Evolutionary conservation across 2,888 invertebrate genomes (phyloP), one percentile per base, ranked within the genome.

Genomic region (Hyalella azteca): DNA sequence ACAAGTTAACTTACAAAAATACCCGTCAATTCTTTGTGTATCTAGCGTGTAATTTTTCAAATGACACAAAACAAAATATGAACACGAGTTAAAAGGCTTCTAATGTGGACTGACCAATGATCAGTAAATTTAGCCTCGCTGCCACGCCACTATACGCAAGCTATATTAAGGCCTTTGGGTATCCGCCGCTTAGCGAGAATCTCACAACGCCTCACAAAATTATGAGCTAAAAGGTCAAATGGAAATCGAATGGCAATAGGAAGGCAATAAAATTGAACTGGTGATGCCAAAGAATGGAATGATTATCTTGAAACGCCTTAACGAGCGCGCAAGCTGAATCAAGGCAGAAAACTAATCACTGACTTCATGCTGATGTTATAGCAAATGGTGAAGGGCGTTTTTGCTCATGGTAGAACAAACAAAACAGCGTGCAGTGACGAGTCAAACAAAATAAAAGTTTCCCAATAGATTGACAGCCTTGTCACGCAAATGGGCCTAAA

Each of bases 171-270:
- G 39, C 39, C 66, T 15, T n/a, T 54, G 26, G 13, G 59, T 59
- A 49, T 5, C 19, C 19, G 4, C 54, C 22, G 54, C 5, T 22
- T 19, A 54, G 36, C 22, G 29, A 29, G 66, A 66, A 66, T 32
- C 66, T 36, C 32, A 5, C 66, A 15, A 66, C 66, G 66, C 66
- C 66, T 66, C 36, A 15, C 36, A 15, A 66, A 66, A 66, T 66
- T 66, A 66, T 29, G 36, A 66, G 19, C 66, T 36, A 36, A 66
- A 66, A 66, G 66, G 66, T 36, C 66, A 66, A 66, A 32, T 66
- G 66, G 36, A 66, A 66, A 66, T 66, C 36, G 36, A 32, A 66
- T 66, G 36, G 36, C 3, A 66, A 36, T 36, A 36, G 36, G 66
- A 66, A n/a, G 39, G 66, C 66, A 66, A 36, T 66, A 66, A 66